A percentile compares a stretch with the other conserved stretches of the same genome.
Conservation (phyloP, 2,797 vertebrate species). For the Hypotaenidia philippensis region DNA sequence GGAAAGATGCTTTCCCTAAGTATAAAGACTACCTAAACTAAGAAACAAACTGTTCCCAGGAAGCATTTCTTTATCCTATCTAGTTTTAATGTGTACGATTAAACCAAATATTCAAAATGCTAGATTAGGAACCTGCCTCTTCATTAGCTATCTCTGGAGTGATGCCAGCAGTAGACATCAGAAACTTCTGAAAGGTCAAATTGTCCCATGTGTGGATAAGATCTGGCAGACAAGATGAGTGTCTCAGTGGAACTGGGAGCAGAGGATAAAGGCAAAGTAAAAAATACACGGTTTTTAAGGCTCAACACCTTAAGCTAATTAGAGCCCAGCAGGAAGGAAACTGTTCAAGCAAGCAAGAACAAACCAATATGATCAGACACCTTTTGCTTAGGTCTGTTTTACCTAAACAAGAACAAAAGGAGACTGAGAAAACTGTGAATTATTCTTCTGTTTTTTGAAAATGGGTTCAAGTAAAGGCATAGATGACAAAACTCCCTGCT, state of each 20-base stretch:
- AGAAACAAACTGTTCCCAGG: neutral
- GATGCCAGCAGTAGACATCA: neutral
- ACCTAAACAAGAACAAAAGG: neutral
- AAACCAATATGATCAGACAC: neutral
- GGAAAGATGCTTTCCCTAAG: neutral
- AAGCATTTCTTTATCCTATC: neutral
- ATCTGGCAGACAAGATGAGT: neutral
- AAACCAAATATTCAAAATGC: neutral
- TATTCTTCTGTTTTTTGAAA: neutral
- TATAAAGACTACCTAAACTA: neutral
- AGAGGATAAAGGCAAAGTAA: neutral
- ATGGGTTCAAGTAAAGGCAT: neutral
- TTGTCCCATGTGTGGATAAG: neutral
- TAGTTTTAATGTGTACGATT: neutral
- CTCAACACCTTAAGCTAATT: neutral
- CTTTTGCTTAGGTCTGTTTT: neutral
- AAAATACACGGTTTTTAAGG: neutral
- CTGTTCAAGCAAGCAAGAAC: neutral
- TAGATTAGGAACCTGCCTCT: neutral
- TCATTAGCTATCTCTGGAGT: neutral
- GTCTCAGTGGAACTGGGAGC: neutral
- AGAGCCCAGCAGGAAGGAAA: neutral
- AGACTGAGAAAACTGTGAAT: neutral
- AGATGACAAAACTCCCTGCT: neutral
- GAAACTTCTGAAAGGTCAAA: neutral